Conservation (phyloP, 2,888 invertebrate species). For the Papilio elwesi region DNA sequence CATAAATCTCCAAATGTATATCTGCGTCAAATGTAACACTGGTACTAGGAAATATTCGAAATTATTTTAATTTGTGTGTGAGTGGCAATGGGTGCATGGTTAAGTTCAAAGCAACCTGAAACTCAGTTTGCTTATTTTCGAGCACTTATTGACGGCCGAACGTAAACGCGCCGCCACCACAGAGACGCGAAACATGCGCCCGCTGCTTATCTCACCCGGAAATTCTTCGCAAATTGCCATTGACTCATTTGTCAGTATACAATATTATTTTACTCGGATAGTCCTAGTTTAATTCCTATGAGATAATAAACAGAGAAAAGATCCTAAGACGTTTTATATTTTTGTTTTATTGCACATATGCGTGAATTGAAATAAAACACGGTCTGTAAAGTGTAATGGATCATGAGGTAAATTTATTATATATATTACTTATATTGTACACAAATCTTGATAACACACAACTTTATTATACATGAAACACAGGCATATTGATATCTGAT, state of each 20-base stretch:
- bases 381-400: too few relatives aligned
- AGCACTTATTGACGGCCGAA: constrained; percentile 14
- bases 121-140: constrained; percentile 26
- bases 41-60: constrained; percentile 2
- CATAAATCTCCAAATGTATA: background rate
- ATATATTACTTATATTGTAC: too few relatives aligned
- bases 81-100: constrained; percentile 7
- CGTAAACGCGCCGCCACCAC: constrained; percentile 6
- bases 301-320: background rate
- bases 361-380: too few relatives aligned
- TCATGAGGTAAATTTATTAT: too few relatives aligned
- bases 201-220: constrained; percentile 43
- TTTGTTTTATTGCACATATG: too few relatives aligned
- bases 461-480: too few relatives aligned
- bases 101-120: constrained; percentile 35
- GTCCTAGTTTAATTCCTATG: constrained; percentile 4
- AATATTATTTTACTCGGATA: background rate
- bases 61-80: background rate
- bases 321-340: background rate
- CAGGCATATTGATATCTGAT: too few relatives aligned
- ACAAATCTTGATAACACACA: too few relatives aligned
- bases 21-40: too few relatives aligned
- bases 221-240: constrained; percentile 38
- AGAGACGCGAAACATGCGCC: constrained; percentile 23
- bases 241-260: constrained; percentile 26